Base-by-base conservation (phyloP, 2,888 invertebrate genomes). In the Netelia inedita region DNA sequence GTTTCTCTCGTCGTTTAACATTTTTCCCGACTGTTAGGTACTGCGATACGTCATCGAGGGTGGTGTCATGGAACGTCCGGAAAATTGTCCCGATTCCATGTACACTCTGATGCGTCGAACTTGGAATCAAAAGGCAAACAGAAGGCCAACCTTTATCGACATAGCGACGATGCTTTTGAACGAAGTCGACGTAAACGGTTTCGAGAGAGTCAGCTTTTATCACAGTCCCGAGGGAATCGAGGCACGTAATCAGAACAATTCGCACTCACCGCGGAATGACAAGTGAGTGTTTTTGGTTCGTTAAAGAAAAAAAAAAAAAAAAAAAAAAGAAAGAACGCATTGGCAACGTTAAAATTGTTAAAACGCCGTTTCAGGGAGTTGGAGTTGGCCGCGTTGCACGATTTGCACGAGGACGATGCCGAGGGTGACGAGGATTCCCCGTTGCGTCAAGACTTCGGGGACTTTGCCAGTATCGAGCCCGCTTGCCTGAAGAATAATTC, bases 11-110 rank as follows among this genome's bases (percentile, higher is more conserved):
- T 55, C 11, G 59, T 10, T 35, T 16, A 23, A 23, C 19, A 6
- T 74, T 53, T 41, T 28, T 53, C 46, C 28, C 16, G 43, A 50
- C 78, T 85, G 28, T 1, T 59, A 93, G 94, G 93, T 97, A 79
- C 94, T 98, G 87, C 95, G 97, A 16, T 98, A 97, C 94, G 98
- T 99, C 83, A 97, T 97, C 87, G 97, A 97, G 90, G 98, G 98
- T 73, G 97, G 98, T 78, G 97, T 98, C 65, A 98, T 99, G 98
- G 98, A 98, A 93, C 96, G 97, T 85, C 99, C 99, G 0, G 98
- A 98, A 94, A 98, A 98, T 94, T 99, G 99, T 94, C 99, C 99
- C 1, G 97, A 98, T 91, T 96, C 97, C 89, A 95, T 99, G 93
- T 98, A 98, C 94, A 96, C 96, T 88, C 94, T 99, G 87, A 99